phyloP scores from a whole-genome alignment of 2,797 vertebrate genomes.

The Phalloptychus januarius region DNA sequence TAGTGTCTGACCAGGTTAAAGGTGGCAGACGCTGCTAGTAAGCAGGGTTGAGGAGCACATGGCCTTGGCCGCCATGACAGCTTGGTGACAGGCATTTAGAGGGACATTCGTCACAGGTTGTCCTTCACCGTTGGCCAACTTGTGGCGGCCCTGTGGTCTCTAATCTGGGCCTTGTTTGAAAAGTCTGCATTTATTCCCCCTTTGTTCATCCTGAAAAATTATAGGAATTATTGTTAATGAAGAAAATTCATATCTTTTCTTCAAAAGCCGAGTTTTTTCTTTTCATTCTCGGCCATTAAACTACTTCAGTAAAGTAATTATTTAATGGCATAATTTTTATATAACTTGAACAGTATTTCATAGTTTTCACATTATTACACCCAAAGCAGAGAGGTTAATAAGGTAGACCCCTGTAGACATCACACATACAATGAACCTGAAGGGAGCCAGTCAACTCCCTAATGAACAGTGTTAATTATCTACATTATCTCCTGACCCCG shows the following conservation, averaged over 20 bases:
- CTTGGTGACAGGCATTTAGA: slow-evolving; percentile 57
- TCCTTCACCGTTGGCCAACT: slow-evolving; percentile 39
- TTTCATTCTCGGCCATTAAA: slow-evolving; percentile 16
- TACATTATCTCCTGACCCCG: slow-evolving; percentile 49
- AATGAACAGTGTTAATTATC: slow-evolving; percentile 66
- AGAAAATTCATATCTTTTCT: neutral
- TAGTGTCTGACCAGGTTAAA: slow-evolving; percentile 61
- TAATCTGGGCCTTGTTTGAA: neutral
- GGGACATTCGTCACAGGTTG: slow-evolving; percentile 70
- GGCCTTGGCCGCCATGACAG: slow-evolving; percentile 65
- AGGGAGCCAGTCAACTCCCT: slow-evolving; percentile 41
- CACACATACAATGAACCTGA: slow-evolving; percentile 45
- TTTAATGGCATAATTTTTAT: slow-evolving; percentile 33
- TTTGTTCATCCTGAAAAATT: neutral
- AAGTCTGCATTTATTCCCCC: neutral
- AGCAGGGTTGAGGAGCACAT: slow-evolving; percentile 53
- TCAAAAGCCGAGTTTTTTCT: slow-evolving; percentile 4
- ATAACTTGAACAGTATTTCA: slow-evolving; percentile 29
- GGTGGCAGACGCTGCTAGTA: slow-evolving; percentile 41
- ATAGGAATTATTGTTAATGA: neutral
- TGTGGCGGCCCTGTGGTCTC: neutral
- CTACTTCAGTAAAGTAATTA: slow-evolving; percentile 33
- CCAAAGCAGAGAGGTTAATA: slow-evolving; percentile 58
- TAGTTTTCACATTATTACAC: slow-evolving; percentile 33
- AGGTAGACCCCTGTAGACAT: slow-evolving; percentile 50